Evolutionary conservation across 2,113 vertebrate species (phyloP), one percentile per base, ranked within the genome.

Genomic region (Amblyopsis rosae): DNA sequence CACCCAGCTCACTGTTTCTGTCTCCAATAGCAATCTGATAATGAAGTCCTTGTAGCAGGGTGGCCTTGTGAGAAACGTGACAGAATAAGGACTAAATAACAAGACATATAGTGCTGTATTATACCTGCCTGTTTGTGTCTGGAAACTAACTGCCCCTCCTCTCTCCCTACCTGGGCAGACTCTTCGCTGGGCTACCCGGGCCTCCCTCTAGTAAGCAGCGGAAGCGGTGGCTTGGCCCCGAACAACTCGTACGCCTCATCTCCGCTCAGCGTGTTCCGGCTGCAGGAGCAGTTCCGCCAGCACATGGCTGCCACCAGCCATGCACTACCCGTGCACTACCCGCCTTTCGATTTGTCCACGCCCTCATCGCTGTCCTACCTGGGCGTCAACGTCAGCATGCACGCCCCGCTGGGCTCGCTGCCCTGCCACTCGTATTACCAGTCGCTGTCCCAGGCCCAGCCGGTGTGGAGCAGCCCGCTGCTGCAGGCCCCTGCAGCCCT

Each of bases 281-380:
- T 99, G 66, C 98, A 99, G 91, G 98, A 99, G 92, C 97, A 99
- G 85, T 99, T 99, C 82, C 96, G 96, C 41, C 98, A 99, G 89
- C 98, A 99, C 92, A 99, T 99, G 98, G 97, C 95, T 0, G 95
- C 98, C 91, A 99, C 96, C 88, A 99, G 95, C 93, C 98, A 97
- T 99, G 73, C 96, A 99, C 86, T 99, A 98, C 89, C 96, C 98
- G 0, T 26, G 26, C 26, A 26, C 2, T 26, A 26, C 6, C 6
- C 35, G 5, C 94, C 96, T 74, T 99, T 98, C 0, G 98, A 99
- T 88, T 95, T 99, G 93, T 94, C 94, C 82, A 87, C 92, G 9
- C 94, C 96, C 0, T 91, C 96, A 32, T 92, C 96, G 0, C 90
- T 98, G 90, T 96, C 98, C 65, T 99, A 98, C 90, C 87, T 98